Conservation (phyloP, 35 echinoderm and acorn worm genomes). For the Heliocidaris erythrogramma region DNA sequence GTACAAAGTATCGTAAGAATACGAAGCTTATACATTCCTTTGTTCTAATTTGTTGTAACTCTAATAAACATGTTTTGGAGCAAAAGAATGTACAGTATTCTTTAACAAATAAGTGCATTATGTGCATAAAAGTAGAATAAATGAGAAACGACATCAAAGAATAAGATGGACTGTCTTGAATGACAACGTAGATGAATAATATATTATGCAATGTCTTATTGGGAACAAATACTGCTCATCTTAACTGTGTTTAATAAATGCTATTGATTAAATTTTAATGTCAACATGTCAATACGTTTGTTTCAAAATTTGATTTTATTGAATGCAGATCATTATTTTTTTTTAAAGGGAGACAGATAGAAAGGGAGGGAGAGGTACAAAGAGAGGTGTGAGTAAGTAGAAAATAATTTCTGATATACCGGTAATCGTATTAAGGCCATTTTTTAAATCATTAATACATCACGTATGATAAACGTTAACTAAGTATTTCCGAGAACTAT, state of each 20-base stretch:
- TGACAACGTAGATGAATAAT: no score
- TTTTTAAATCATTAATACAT: no score
- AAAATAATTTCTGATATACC: no score
- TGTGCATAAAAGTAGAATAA: no score
- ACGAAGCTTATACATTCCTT: background rate
- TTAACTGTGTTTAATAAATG: background rate
- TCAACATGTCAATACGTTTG: background rate
- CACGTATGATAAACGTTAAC: no score
- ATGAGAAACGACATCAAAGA: no score
- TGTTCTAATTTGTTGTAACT: background rate
- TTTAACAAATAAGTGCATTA: background rate
- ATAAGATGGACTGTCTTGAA: no score
- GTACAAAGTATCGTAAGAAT: background rate
- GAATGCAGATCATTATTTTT: background rate
- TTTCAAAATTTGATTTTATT: background rate
- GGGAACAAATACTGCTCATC: background rate
- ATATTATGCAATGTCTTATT: no score
- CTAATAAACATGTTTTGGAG: background rate
- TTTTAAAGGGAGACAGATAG: no score
- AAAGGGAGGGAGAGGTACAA: background rate
- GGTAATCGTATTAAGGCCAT: no score
- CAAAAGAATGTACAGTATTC: background rate
- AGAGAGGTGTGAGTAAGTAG: background rate
- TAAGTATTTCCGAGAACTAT: no score
- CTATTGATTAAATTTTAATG: background rate